Evolutionary conservation across 2,888 invertebrate genomes (phyloP), one percentile per base, ranked within the genome.

Genomic region (Lymantria monacha): DNA sequence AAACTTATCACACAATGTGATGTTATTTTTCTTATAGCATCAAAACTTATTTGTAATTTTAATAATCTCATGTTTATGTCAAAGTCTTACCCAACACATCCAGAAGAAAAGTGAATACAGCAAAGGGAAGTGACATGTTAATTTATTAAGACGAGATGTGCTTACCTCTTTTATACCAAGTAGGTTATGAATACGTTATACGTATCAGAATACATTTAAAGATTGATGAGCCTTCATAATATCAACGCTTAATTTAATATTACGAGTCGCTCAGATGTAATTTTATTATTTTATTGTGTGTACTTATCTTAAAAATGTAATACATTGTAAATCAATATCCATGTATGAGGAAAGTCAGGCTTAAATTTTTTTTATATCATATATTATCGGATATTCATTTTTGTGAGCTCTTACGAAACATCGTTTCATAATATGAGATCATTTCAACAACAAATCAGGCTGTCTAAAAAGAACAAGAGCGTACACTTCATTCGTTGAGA

Each of bases 181-280:
- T 81, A 69, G 78, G 83, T 78, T 77, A 80, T 74, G 68, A 72
- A 79, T 78, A 74, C 67, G 69, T 72, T 70, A 70, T 69, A 70
- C 74, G 69, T 81, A 81, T 81, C 81, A 72, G 69, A 70, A 69
- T 68, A 69, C 69, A 70, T 64, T 60, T 55, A 55, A 75, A 81
- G 81, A 85, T 81, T 78, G 80, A 85, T 86, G 79, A 75, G 56
- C 63, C 53, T 64, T 70, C 69, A 63, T 56, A 69, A 72, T 79
- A 76, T 79, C 81, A 80, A 79, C 79, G 62, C 72, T 76, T 81
- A 76, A 80, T 81, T 79, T 77, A 74, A 81, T 82, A 79, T 79
- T 73, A 69, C 72, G 66, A 58, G 47, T 58, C 62, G 49, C 57
- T 57, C 56, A 42, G 51, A 57, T 57, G 52, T 58, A 59, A 65